phyloP scores from a whole-genome alignment of 2,888 invertebrate species.

The Eupithecia centaureata region DNA sequence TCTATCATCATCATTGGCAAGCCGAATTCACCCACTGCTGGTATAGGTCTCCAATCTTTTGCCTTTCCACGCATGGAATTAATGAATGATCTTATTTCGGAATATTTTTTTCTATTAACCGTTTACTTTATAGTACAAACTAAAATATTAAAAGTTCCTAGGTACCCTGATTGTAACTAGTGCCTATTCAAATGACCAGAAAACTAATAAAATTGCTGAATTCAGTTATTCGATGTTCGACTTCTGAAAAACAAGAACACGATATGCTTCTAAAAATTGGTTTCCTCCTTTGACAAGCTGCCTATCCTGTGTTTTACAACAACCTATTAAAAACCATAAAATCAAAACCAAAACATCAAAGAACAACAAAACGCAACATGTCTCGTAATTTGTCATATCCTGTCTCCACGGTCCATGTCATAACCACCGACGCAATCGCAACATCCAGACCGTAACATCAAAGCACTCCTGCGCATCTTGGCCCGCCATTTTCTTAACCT shows the following conservation, averaged over 20 bases:
- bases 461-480: slow-evolving; percentile 20
- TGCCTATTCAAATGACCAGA: background rate
- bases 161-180: background rate
- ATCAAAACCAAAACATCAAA: slow-evolving; percentile 5
- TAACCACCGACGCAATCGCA: slow-evolving; percentile 17
- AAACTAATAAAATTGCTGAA: background rate
- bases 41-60: too few relatives aligned
- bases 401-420: slow-evolving; percentile 26
- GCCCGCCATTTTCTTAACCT: background rate
- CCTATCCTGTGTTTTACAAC: background rate
- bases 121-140: background rate
- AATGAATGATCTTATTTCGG: too few relatives aligned
- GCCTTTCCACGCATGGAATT: too few relatives aligned
- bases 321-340: background rate
- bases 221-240: background rate
- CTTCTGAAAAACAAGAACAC: background rate
- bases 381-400: slow-evolving; percentile 32
- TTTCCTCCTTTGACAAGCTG: background rate
- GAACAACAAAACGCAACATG: slow-evolving; percentile 14
- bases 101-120: background rate
- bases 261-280: background rate
- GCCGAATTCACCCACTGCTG: too few relatives aligned
- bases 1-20: too few relatives aligned
- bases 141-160: too few relatives aligned
- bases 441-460: slow-evolving; percentile 21